Conservation (phyloP, 2,888 invertebrate species). For the Lypha dubia region DNA sequence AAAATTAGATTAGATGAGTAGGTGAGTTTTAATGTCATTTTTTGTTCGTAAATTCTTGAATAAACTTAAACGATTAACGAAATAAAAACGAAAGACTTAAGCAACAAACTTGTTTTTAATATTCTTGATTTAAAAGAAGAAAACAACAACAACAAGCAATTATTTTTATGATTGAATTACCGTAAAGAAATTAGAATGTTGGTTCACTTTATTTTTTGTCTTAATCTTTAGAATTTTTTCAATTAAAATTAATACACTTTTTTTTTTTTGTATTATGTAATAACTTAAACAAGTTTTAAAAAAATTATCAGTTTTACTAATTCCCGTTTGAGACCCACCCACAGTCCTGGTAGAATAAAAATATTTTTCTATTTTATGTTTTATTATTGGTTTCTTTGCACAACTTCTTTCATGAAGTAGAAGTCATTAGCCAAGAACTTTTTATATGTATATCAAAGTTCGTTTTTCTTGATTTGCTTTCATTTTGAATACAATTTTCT, state of each 20-base stretch:
- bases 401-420: not conserved
- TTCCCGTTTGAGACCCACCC: not conserved
- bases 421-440: not conserved
- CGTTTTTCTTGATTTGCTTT: too few relatives aligned
- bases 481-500: too few relatives aligned
- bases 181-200: conserved; percentile 48
- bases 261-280: conserved; percentile 7
- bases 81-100: conserved; percentile 39
- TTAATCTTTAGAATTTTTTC: conserved; percentile 22
- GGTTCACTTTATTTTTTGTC: not conserved
- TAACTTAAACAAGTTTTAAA: conserved; percentile 34
- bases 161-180: conserved; percentile 21
- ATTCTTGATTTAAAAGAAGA: not conserved
- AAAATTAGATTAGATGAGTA: conserved; percentile 43
- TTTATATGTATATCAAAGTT: too few relatives aligned
- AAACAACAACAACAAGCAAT: not conserved
- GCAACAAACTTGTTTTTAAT: conserved; percentile 40
- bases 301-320: not conserved
- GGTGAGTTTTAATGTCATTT: not conserved
- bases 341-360: not conserved
- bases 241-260: conserved; percentile 43
- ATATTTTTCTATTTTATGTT: not conserved
- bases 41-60: not conserved
- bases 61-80: not conserved
- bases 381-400: too few relatives aligned